Percentiles rank a stretch among this genome's conserved stretches.
These are phyloP conservation scores for Xanthorhoe spadicearia DNA, from an alignment of 2,888 invertebrate genomes.

Conservation along the genomic window DNA sequence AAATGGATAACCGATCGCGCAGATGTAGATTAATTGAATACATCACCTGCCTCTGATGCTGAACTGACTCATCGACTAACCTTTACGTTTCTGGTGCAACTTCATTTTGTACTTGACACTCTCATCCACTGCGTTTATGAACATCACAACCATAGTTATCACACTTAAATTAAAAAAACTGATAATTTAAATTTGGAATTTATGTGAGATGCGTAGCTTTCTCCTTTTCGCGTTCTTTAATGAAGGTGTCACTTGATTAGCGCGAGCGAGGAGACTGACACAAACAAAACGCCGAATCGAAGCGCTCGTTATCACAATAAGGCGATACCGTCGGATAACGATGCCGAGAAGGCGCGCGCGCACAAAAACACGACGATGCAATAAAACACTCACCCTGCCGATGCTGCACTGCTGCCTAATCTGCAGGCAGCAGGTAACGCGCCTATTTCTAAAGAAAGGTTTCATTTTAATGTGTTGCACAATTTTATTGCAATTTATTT, in stretches of 20 bases:
- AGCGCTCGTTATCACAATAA: conserved; percentile 18
- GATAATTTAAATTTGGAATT: background rate
- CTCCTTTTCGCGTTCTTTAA: background rate
- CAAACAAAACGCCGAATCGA: background rate
- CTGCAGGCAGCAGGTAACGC: conserved; percentile 18
- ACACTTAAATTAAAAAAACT: background rate
- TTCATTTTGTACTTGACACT: background rate
- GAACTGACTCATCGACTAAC: background rate
- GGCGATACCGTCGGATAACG: conserved; percentile 16
- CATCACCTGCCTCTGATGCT: conserved; percentile 6
- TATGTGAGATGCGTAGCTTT: background rate
- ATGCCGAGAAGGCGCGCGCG: conserved; percentile 12
- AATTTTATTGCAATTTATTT: conserved; percentile 3
- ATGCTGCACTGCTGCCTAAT: conserved; percentile 1
- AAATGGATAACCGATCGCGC: conserved; percentile 32
- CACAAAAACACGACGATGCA: conserved; percentile 15
- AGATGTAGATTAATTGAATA: conserved; percentile 35
- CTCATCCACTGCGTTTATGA: background rate
- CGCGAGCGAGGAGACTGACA: conserved; percentile 1
- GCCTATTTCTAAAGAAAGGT: conserved; percentile 15
- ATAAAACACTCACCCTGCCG: conserved; percentile 27
- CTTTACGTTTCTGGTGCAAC: background rate
- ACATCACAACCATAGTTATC: background rate
- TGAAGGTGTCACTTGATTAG: conserved; percentile 5
- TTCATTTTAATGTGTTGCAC: background rate